Conservation (phyloP, 2,113 vertebrate genomes). For the Plecturocebus donacophilus region DNA sequence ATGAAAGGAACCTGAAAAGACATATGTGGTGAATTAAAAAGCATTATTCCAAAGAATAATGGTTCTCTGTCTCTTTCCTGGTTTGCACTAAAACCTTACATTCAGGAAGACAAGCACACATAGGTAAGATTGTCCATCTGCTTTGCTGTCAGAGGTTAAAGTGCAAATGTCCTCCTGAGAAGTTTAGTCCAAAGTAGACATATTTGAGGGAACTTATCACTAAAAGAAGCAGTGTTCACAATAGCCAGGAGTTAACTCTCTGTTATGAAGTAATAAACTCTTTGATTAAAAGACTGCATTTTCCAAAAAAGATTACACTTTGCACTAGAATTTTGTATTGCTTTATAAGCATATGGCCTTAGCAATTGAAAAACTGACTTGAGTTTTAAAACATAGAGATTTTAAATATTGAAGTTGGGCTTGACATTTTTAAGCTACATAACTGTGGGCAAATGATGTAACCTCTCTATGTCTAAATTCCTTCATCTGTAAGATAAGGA, state of each 20-base stretch:
- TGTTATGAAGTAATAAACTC: background rate
- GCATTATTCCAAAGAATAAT: background rate
- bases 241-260: background rate
- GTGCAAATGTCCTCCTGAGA: background rate
- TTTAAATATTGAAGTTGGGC: background rate
- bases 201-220: background rate
- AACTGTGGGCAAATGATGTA: background rate
- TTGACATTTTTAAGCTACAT: background rate
- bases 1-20: background rate
- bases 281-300: background rate
- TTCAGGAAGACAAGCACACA: background rate
- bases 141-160: background rate
- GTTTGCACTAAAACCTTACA: background rate
- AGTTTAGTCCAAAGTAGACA: background rate
- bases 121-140: background rate
- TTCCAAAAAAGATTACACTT: background rate
- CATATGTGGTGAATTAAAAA: background rate
- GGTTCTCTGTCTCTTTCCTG: background rate
- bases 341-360: background rate
- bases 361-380: constrained; percentile 16
- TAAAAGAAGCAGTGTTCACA: background rate
- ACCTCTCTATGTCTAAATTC: background rate
- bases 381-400: background rate
- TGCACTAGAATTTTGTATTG: background rate
- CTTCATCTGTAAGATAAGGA: background rate